Percentiles rank a stretch among this genome's conserved stretches.
Evolutionary conservation across 2,113 vertebrate genomes (phyloP).

Genomic region (Oryzias javanicus): DNA sequence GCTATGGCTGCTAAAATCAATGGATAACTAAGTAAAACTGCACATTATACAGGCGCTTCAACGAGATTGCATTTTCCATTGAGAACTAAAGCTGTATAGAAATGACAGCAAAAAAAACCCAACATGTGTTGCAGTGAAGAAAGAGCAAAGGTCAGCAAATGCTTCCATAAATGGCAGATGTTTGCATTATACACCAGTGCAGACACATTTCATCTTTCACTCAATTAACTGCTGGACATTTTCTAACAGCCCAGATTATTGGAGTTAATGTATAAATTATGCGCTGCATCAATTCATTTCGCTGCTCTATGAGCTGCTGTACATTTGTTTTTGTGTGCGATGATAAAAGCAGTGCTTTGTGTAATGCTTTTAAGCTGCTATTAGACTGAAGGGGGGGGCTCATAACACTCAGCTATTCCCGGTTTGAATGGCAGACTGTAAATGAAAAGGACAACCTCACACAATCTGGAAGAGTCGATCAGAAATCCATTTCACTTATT

Average conservation of each 20-base stretch:
- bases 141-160: neutral
- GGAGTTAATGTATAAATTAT: conserved; percentile 12
- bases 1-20: neutral
- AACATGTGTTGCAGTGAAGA: neutral
- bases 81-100: neutral
- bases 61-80: conserved; percentile 10
- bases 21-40: conserved; percentile 31
- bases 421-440: conserved; percentile 7
- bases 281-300: neutral
- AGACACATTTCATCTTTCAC: neutral
- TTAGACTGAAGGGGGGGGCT: neutral
- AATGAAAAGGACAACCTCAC: conserved; percentile 21
- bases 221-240: neutral
- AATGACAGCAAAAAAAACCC: neutral
- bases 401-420: conserved; percentile 20
- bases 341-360: no score
- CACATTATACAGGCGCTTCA: conserved; percentile 38
- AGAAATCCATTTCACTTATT: conserved; percentile 26
- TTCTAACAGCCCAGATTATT: conserved; percentile 4
- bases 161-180: neutral
- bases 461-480: neutral
- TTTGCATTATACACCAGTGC: neutral
- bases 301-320: no score
- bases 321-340: no score
- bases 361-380: neutral